phyloP scores from a whole-genome alignment of 2,888 invertebrate genomes.

The Megamerina dolium region DNA sequence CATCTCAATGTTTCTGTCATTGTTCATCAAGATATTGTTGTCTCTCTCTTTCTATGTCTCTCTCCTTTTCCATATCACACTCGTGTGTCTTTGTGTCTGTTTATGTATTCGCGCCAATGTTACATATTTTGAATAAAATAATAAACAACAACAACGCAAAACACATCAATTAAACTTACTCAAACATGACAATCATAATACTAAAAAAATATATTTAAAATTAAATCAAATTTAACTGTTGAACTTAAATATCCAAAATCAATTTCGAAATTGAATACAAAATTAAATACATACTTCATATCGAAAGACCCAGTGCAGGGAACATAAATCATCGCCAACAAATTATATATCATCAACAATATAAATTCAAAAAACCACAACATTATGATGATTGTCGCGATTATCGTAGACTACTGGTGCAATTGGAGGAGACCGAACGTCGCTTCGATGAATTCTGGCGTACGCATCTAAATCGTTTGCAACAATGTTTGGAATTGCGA shows the following conservation, averaged over 20 bases:
- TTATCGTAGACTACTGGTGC: conserved; percentile 72
- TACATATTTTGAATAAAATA: neutral
- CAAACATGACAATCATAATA: conserved; percentile 5
- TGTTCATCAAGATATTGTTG: conserved; percentile 18
- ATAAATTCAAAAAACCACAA: conserved; percentile 44
- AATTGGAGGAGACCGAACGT: conserved; percentile 88
- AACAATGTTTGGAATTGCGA: conserved; percentile 83
- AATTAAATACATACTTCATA: too few species aligned
- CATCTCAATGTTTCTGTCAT: conserved; percentile 11
- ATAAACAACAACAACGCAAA: neutral
- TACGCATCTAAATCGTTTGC: conserved; percentile 80
- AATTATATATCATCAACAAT: conserved; percentile 45
- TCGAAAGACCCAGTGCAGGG: conserved; percentile 51
- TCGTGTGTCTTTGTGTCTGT: neutral
- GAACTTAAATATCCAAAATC: too few species aligned
- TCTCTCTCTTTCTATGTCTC: conserved; percentile 15
- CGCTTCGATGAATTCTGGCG: conserved; percentile 94
- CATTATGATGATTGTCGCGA: conserved; percentile 50
- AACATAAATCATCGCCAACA: conserved; percentile 39
- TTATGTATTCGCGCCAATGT: neutral
- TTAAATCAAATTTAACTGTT: conserved; percentile 1
- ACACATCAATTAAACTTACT: conserved; percentile 9
- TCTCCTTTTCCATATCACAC: neutral
- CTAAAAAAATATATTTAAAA: conserved; percentile 11
- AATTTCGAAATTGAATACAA: too few species aligned